Percentiles rank a stretch among this genome's conserved stretches.
phyloP scores from a whole-genome alignment of 2,888 invertebrate species.

The Eutolmus rufibarbis region DNA sequence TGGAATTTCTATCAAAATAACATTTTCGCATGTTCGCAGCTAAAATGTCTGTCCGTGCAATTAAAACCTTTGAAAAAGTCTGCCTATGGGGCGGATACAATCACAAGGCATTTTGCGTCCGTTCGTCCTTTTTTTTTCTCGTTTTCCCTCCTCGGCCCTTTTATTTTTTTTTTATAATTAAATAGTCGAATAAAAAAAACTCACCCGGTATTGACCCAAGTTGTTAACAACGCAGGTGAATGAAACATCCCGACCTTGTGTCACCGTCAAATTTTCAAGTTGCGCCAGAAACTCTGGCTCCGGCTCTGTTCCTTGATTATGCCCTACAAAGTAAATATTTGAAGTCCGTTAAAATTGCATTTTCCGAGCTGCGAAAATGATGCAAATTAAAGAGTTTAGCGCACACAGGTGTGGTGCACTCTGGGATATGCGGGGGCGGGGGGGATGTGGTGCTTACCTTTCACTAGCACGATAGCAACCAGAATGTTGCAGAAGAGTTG shows the following conservation, averaged over 20 bases:
- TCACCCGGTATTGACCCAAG: slow-evolving; percentile 85
- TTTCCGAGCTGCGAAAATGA: neutral
- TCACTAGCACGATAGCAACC: slow-evolving; percentile 48
- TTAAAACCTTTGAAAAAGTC: neutral
- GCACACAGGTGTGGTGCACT: neutral
- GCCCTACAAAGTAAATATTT: slow-evolving; percentile 65
- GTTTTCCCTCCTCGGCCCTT: neutral
- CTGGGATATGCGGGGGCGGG: neutral
- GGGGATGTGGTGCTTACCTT: slow-evolving; percentile 51
- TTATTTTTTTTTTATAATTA: neutral
- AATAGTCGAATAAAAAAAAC: slow-evolving; percentile 47
- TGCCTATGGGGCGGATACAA: neutral
- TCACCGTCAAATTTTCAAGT: slow-evolving; percentile 85
- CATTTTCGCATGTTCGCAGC: neutral
- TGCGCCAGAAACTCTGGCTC: slow-evolving; percentile 85
- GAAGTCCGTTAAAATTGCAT: neutral
- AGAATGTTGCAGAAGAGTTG: slow-evolving; percentile 47
- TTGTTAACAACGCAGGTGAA: slow-evolving; percentile 92
- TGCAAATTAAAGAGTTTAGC: slow-evolving; percentile 26
- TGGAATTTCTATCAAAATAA: neutral
- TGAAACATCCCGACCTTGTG: slow-evolving; percentile 85
- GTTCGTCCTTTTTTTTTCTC: neutral
- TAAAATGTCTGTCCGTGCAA: neutral
- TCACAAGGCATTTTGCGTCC: neutral
- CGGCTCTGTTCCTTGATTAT: slow-evolving; percentile 72